Evolutionary conservation across 1,140 invertebrate species (phyloP).

Genomic region (Hirudo medicinalis): DNA sequence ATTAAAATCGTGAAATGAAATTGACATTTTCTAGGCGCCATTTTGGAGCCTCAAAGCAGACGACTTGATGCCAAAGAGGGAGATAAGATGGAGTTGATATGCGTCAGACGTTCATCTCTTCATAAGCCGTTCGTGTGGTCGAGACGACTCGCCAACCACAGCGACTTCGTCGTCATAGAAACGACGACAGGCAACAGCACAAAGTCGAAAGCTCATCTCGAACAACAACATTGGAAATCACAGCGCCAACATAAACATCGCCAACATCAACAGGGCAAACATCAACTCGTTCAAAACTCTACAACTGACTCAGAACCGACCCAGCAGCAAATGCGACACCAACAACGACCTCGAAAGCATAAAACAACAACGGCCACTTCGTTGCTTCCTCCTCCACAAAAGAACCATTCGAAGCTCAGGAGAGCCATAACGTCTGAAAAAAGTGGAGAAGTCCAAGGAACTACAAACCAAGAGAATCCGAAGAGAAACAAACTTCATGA

Average conservation of each 20-base stretch:
- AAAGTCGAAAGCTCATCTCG: neutral
- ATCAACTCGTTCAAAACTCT: neutral
- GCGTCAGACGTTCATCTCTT: neutral
- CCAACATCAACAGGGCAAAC: neutral
- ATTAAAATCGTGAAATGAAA: too few species aligned
- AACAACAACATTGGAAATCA: neutral
- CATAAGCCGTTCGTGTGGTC: slow-evolving; percentile 6
- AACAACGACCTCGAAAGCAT: neutral
- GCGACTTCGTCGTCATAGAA: neutral
- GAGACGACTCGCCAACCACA: neutral
- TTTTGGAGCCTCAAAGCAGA: slow-evolving; percentile 4
- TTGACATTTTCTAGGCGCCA: too few species aligned
- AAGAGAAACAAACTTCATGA: neutral
- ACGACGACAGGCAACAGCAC: neutral
- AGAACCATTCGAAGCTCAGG: neutral
- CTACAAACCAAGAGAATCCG: too few species aligned
- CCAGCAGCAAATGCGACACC: neutral
- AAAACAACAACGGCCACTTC: neutral
- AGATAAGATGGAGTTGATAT: neutral
- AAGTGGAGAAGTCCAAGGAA: too few species aligned
- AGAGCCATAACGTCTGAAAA: too few species aligned
- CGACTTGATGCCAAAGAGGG: neutral
- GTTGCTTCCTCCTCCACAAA: neutral
- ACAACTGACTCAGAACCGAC: neutral
- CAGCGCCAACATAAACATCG: neutral